These are phyloP conservation scores for Drosophila pseudoananassae DNA, from an alignment of 1,140 invertebrate species.

Conservation along the genomic window DNA sequence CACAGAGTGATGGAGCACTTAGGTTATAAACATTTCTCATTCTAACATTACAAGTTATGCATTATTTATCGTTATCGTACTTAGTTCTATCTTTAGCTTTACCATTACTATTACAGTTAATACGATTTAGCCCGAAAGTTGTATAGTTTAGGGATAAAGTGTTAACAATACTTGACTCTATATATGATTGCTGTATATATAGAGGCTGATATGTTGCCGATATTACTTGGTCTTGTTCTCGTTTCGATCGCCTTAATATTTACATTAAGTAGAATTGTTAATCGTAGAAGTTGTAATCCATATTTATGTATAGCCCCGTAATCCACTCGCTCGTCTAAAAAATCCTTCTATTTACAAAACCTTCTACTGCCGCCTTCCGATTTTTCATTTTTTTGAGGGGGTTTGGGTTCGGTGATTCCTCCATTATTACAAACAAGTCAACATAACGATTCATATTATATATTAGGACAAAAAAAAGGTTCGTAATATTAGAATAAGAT, in stretches of 20 bases:
- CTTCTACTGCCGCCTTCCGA: conserved; percentile 4
- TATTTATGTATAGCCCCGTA: conserved; percentile 14
- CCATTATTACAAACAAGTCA: conserved; percentile 75
- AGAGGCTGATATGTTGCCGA: conserved; percentile 70
- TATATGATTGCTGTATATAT: conserved; percentile 44
- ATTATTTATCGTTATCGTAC: conserved; percentile 36
- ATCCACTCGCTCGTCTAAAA: not conserved
- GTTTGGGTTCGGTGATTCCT: not conserved
- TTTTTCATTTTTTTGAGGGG: not conserved
- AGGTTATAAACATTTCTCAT: conserved; percentile 27
- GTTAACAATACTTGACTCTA: conserved; percentile 59
- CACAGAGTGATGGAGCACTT: conserved; percentile 36
- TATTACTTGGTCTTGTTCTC: conserved; percentile 48
- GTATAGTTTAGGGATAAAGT: conserved; percentile 10
- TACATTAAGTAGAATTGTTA: conserved; percentile 79
- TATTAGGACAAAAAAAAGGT: conserved; percentile 55
- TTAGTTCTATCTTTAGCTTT: conserved; percentile 17
- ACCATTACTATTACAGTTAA: conserved; percentile 32
- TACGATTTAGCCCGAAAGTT: conserved; percentile 16
- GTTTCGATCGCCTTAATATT: conserved; percentile 68
- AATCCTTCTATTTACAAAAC: conserved; percentile 43
- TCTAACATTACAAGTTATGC: conserved; percentile 27
- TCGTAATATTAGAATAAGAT: conserved; percentile 54
- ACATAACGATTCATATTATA: conserved; percentile 76
- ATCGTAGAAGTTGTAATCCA: conserved; percentile 39